Percentiles rank a stretch among this genome's conserved stretches.
Evolutionary conservation across 2,888 invertebrate genomes (phyloP).

Genomic region (Philhelius pedissequus): DNA sequence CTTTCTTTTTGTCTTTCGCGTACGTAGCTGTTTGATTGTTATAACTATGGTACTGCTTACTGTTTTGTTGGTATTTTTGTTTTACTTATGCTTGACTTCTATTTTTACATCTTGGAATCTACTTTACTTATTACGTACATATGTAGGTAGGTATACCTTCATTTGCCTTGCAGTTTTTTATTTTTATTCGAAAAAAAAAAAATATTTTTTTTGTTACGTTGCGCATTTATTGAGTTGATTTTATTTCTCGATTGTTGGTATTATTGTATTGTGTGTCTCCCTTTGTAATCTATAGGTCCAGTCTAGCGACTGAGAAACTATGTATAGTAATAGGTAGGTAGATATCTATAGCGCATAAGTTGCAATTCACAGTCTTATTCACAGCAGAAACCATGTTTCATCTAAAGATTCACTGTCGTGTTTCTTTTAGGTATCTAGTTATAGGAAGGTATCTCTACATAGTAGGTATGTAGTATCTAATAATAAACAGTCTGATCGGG

Average conservation of each 20-base stretch:
- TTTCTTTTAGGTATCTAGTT: too few relatives aligned
- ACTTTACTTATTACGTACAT: slow-evolving; percentile 43
- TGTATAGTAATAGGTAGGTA: too few relatives aligned
- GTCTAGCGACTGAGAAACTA: neutral
- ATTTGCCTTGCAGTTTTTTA: slow-evolving; percentile 17
- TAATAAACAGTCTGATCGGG: too few relatives aligned
- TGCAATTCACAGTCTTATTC: slow-evolving; percentile 6
- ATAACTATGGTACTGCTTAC: slow-evolving; percentile 55
- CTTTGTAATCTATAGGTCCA: neutral
- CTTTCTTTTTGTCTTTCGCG: slow-evolving; percentile 56
- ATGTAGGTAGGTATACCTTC: too few relatives aligned
- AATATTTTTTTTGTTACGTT: neutral
- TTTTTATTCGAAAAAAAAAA: slow-evolving; percentile 18
- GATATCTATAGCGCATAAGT: neutral
- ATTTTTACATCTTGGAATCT: slow-evolving; percentile 54
- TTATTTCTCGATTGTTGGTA: neutral
- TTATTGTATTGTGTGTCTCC: neutral
- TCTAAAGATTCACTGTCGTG: too few relatives aligned
- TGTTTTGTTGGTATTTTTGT: slow-evolving; percentile 35
- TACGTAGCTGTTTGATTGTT: slow-evolving; percentile 57
- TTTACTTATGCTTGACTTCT: slow-evolving; percentile 58
- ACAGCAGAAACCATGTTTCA: neutral
- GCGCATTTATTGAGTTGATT: slow-evolving; percentile 13
- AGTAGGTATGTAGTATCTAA: too few relatives aligned
- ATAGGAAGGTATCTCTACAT: too few relatives aligned